Conservation (phyloP, 2,888 invertebrate genomes). For the Drosophila anomelani region DNA sequence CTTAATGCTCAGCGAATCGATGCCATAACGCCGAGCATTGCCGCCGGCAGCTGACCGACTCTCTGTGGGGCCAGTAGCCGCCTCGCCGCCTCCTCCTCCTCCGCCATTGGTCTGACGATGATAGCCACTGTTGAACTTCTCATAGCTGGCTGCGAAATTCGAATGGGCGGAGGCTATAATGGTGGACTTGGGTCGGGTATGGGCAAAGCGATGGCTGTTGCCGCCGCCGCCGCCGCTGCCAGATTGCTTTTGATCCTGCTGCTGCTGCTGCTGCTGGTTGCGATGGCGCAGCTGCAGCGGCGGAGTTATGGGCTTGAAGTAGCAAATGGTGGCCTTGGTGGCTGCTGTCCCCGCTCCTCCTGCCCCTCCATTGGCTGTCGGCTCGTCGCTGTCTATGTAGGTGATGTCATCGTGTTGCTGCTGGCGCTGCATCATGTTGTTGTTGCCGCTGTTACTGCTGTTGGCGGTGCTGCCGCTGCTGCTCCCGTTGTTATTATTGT, state of each 20-base stretch:
- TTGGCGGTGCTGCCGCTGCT: slow-evolving; percentile 22
- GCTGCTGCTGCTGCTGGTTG: slow-evolving; percentile 23
- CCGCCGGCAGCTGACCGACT: slow-evolving; percentile 63
- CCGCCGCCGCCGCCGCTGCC: neutral
- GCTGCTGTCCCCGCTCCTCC: slow-evolving; percentile 2
- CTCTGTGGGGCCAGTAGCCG: slow-evolving; percentile 34
- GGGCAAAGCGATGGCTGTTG: slow-evolving; percentile 51
- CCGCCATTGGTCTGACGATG: slow-evolving; percentile 81
- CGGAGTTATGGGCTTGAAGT: slow-evolving; percentile 68
- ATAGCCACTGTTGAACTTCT: slow-evolving; percentile 79
- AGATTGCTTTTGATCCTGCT: slow-evolving; percentile 12
- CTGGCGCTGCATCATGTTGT: slow-evolving; percentile 55
- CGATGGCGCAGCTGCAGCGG: slow-evolving; percentile 58
- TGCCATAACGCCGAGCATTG: slow-evolving; percentile 66
- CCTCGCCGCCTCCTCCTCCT: slow-evolving; percentile 8
- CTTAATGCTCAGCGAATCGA: slow-evolving; percentile 82
- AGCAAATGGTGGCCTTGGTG: slow-evolving; percentile 46
- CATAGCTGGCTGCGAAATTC: slow-evolving; percentile 61
- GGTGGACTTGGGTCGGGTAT: slow-evolving; percentile 80
- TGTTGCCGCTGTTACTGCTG: slow-evolving; percentile 53
- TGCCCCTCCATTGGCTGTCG: slow-evolving; percentile 17
- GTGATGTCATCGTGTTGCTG: slow-evolving; percentile 81
- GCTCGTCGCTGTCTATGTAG: slow-evolving; percentile 82
- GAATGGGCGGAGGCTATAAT: slow-evolving; percentile 70
- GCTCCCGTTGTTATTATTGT: slow-evolving; percentile 39